phyloP scores from a whole-genome alignment of 2,888 invertebrate genomes.

The Drosophila pseudotakahashii region DNA sequence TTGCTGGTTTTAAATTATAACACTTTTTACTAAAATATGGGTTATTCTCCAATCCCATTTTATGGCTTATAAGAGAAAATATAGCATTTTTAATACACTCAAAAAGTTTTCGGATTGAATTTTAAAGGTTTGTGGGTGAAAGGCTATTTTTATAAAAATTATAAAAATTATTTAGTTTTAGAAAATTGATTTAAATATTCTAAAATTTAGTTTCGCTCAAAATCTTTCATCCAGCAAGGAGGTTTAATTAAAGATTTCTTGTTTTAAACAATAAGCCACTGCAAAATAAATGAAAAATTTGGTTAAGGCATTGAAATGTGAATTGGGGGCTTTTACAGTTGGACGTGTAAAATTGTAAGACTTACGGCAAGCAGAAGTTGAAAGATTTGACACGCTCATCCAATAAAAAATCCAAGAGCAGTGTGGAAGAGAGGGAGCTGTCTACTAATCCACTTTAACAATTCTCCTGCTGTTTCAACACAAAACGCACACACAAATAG shows the following conservation, averaged over 20 bases:
- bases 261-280: not conserved
- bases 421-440: constrained; percentile 21
- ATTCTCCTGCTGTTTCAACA: constrained; percentile 24
- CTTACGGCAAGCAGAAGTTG: constrained; percentile 36
- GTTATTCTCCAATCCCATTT: too few relatives aligned
- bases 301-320: too few relatives aligned
- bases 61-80: too few relatives aligned
- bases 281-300: not conserved
- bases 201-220: too few relatives aligned
- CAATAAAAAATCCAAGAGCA: constrained; percentile 43
- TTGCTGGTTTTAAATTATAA: not conserved
- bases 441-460: constrained; percentile 49
- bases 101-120: too few relatives aligned
- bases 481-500: constrained; percentile 6
- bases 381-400: constrained; percentile 26
- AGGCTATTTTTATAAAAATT: too few relatives aligned
- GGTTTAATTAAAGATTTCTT: not conserved
- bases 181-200: too few relatives aligned
- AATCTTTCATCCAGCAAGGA: not conserved
- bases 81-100: too few relatives aligned
- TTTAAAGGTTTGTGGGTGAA: too few relatives aligned
- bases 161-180: too few relatives aligned
- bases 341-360: constrained; percentile 21
- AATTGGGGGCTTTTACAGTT: not conserved
- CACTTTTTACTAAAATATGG: too few relatives aligned